Base-by-base conservation (phyloP, 2,888 invertebrate species). In the Aethes cnicana region DNA sequence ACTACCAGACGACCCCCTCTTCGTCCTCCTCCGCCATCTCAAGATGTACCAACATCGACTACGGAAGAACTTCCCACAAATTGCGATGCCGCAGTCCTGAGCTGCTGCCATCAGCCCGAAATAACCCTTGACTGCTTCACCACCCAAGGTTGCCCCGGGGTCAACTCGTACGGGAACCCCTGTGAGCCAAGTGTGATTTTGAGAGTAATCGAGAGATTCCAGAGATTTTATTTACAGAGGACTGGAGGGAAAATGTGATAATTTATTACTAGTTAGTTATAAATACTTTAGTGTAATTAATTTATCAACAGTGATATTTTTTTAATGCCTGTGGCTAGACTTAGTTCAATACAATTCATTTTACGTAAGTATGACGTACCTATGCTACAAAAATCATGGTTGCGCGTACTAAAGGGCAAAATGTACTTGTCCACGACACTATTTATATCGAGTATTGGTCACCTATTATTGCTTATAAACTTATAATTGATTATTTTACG, bases 141-240 rank as follows among this genome's bases (percentile, higher is more conserved):
- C 6, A 35, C 54, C 9, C 72, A 77, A 53, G 84, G 84, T 0
- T 87, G 86, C 43, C 71, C 66, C 5, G 92, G 94, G 72, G 84
- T 90, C 1, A 59, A 74, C n/a, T 50, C 78, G 48, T 68, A 79
- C 57, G 64, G 77, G 3, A 66, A 74, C 43, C 84, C 84, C 42
- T 87, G 87, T 59, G 71, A 77, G 4, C 56, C 69, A 3, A 58
- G 63, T 33, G 62, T 68, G 1, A 74, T 85, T 47, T 55, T 77
- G 5, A 63, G 55, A 44, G 76, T 81, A 5, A 69, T 85, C 39
- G 65, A 74, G 1, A 77, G 72, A 47, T 81, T 77, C 49, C 72
- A 77, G 49, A 68, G 52, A 17, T 81, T 64, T 56, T 83, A 84
- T 44, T 75, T 70, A 12, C 70, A 70, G 37, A 65, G 62, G 59